Conservation (phyloP, 2,113 vertebrate genomes). For the Podarcis cretensis region DNA sequence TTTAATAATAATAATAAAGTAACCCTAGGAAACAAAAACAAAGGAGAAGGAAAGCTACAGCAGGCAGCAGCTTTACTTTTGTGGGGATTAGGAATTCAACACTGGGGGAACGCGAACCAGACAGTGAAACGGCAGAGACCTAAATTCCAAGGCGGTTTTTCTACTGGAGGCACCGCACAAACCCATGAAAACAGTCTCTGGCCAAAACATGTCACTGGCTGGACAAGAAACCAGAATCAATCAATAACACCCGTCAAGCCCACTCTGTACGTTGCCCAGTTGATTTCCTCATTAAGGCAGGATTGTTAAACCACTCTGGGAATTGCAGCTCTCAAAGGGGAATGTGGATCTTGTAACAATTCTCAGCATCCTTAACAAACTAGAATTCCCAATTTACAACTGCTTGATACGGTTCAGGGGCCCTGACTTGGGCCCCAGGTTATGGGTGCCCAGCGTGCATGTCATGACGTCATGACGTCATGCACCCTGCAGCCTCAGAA, state of each 20-base stretch:
- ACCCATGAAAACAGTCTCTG: background rate
- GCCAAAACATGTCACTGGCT: background rate
- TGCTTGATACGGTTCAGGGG: too few relatives aligned
- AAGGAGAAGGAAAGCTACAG: conserved; percentile 55
- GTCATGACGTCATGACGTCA: too few relatives aligned
- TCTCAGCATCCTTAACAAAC: too few relatives aligned
- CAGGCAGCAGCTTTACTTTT: conserved; percentile 37
- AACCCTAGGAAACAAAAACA: conserved; percentile 62
- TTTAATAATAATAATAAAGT: conserved; percentile 20
- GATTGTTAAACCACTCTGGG: too few relatives aligned
- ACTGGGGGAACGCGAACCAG: conserved; percentile 32
- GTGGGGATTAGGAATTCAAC: conserved; percentile 30
- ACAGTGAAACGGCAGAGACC: conserved; percentile 8
- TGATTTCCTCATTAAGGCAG: background rate
- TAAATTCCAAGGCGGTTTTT: background rate
- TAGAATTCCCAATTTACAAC: too few relatives aligned
- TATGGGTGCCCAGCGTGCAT: too few relatives aligned
- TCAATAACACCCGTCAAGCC: background rate
- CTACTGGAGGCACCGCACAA: background rate
- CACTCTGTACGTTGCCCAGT: background rate
- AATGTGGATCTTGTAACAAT: too few relatives aligned
- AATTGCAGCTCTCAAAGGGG: too few relatives aligned
- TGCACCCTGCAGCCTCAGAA: too few relatives aligned
- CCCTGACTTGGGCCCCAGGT: too few relatives aligned
- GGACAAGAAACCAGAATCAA: background rate